These are phyloP conservation scores for Drosophila niveifrons DNA, from an alignment of 2,888 invertebrate genomes.

Conservation along the genomic window DNA sequence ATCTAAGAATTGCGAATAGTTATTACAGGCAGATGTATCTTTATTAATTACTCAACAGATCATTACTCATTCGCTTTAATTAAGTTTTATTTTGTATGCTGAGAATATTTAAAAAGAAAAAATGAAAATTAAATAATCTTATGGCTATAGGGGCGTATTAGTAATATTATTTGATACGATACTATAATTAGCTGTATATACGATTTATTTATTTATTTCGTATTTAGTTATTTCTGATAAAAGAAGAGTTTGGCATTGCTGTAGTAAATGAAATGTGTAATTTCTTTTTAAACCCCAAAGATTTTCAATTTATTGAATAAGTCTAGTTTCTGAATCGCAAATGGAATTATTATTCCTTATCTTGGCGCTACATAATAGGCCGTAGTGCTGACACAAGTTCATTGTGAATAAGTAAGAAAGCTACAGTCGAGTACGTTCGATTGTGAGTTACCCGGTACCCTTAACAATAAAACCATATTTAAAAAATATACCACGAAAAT, in stretches of 20 bases:
- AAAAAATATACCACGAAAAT: too few relatives aligned
- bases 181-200: not conserved
- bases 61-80: constrained; percentile 25
- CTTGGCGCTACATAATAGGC: not conserved
- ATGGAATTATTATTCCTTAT: not conserved
- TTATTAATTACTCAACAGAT: not conserved
- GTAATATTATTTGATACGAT: not conserved
- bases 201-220: too few relatives aligned
- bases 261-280: not conserved
- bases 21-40: constrained; percentile 11
- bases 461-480: too few relatives aligned
- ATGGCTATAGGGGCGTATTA: constrained; percentile 6
- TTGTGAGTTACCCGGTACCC: too few relatives aligned
- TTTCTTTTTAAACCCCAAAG: too few relatives aligned
- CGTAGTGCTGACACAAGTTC: not conserved
- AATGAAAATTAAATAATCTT: not conserved
- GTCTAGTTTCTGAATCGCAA: not conserved
- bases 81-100: not conserved
- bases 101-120: not conserved
- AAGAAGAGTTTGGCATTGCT: not conserved
- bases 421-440: too few relatives aligned
- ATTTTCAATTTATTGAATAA: not conserved
- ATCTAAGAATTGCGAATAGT: not conserved
- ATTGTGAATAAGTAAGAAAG: not conserved
- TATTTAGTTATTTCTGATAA: not conserved